Conservation (phyloP, 2,888 invertebrate species). For the Cremastobaeus sp. region DNA sequence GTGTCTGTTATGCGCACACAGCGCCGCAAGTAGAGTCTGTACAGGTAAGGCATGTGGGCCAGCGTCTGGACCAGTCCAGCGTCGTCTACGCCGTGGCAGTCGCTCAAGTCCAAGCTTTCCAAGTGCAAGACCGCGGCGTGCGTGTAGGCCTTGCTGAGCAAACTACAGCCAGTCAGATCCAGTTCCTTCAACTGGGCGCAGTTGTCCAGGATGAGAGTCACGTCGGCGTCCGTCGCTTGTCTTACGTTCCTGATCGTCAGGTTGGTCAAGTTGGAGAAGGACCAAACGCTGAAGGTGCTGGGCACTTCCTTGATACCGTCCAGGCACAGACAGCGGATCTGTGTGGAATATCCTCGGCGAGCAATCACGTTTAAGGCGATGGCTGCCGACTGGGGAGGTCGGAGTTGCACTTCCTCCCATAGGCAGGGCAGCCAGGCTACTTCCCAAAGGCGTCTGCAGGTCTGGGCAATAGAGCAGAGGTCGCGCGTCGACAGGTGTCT, state of each 20-base stretch:
- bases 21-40: conserved; percentile 91
- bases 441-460: conserved; percentile 87
- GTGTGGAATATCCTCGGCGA: conserved; percentile 70
- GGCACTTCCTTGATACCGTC: conserved; percentile 71
- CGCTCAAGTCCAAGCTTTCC: conserved; percentile 93
- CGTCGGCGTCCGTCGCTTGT: conserved; percentile 69
- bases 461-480: conserved; percentile 86
- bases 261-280: conserved; percentile 77
- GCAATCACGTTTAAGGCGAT: conserved; percentile 68
- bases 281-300: conserved; percentile 68
- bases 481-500: conserved; percentile 85
- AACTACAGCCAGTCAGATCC: conserved; percentile 71
- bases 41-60: conserved; percentile 91
- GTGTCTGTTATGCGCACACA: conserved; percentile 94
- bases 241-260: conserved; percentile 70
- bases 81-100: conserved; percentile 91
- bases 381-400: conserved; percentile 71
- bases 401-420: conserved; percentile 80
- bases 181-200: conserved; percentile 70
- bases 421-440: conserved; percentile 88
- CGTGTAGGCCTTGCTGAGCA: conserved; percentile 69
- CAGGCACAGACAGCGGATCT: conserved; percentile 68
- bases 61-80: conserved; percentile 90
- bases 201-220: conserved; percentile 70
- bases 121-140: conserved; percentile 81